Conservation (phyloP, 2,113 vertebrate species). For the Heterocephalus glaber region DNA sequence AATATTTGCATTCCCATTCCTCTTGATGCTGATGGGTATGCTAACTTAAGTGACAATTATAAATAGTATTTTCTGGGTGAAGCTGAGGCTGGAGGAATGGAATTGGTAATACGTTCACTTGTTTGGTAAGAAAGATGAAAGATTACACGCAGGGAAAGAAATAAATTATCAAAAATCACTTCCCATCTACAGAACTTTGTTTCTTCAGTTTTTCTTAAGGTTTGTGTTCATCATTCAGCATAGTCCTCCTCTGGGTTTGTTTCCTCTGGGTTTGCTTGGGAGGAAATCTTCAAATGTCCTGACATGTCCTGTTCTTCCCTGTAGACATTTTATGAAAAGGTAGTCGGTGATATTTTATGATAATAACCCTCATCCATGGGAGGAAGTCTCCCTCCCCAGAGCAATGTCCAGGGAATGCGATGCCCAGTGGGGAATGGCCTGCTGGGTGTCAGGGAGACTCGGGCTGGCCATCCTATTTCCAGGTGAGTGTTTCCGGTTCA, state of each 20-base stretch:
- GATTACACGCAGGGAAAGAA: background rate
- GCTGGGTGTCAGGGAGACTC: background rate
- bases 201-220: background rate
- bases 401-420: background rate
- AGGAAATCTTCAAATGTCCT: background rate
- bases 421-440: background rate
- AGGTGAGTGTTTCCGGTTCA: background rate
- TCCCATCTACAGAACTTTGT: background rate
- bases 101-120: background rate
- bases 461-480: background rate
- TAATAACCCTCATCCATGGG: background rate
- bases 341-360: background rate
- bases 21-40: background rate
- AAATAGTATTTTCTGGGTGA: background rate
- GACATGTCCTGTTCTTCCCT: background rate
- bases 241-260: background rate
- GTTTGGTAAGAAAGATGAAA: background rate
- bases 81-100: background rate
- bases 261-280: background rate
- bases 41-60: background rate
- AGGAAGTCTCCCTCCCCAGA: background rate
- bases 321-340: background rate
- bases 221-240: background rate
- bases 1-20: background rate
- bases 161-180: background rate